Percentiles rank a stretch among this genome's conserved stretches.
Conservation (phyloP, 2,888 invertebrate genomes). For the Plebejus melissa region DNA sequence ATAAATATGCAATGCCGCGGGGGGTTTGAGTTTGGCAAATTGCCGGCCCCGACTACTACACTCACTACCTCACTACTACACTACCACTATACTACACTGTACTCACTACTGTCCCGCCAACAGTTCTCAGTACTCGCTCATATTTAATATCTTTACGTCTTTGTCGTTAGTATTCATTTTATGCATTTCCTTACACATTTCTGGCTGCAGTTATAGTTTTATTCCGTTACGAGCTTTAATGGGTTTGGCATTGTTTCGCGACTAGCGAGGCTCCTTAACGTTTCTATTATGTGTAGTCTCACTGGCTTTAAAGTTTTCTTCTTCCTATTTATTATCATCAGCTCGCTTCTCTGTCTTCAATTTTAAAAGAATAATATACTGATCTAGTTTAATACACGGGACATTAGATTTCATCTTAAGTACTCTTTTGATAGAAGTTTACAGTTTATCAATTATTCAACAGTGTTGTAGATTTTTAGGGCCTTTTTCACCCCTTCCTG, state of each 20-base stretch:
- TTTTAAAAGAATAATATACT: too few species aligned
- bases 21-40: conserved; percentile 24
- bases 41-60: neutral
- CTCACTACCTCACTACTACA: neutral
- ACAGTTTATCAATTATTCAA: too few species aligned
- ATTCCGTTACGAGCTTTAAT: conserved; percentile 8
- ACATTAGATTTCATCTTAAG: too few species aligned
- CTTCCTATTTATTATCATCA: neutral
- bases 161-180: neutral
- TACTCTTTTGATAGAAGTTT: too few species aligned
- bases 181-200: conserved; percentile 16
- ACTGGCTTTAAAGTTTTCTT: neutral
- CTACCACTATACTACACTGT: neutral
- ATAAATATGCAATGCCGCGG: conserved; percentile 2
- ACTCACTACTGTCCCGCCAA: neutral
- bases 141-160: conserved; percentile 15
- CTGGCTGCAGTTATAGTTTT: conserved; percentile 18
- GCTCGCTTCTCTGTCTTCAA: neutral
- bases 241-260: conserved; percentile 10
- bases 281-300: neutral
- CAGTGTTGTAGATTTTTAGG: too few species aligned
- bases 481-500: too few species aligned
- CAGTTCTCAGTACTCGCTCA: neutral
- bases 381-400: too few species aligned
- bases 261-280: neutral